Percentiles rank a stretch among this genome's conserved stretches.
Evolutionary conservation across 1,140 invertebrate genomes (phyloP).

Genomic region (Cepaea nemoralis): DNA sequence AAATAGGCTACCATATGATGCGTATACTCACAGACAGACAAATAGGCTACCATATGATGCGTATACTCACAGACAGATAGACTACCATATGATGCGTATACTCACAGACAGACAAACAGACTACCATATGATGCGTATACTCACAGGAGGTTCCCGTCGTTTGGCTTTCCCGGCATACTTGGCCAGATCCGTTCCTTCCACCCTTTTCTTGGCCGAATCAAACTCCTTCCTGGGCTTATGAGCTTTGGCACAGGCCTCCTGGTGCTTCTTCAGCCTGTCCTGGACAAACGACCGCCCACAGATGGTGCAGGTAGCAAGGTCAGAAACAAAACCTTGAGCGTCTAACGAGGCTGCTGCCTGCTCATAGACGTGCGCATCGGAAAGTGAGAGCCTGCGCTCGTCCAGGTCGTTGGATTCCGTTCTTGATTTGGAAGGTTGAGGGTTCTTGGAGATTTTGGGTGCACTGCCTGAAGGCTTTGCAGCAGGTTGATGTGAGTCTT

Average conservation of each 20-base stretch:
- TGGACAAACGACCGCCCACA: slow-evolving; percentile 79
- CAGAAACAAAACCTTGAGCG: slow-evolving; percentile 38
- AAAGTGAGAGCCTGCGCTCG: slow-evolving; percentile 7
- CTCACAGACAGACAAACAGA: too few species aligned
- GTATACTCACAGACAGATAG: too few species aligned
- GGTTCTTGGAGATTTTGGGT: slow-evolving; percentile 33
- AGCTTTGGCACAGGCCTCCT: slow-evolving; percentile 74
- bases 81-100: too few species aligned
- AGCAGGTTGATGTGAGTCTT: background rate
- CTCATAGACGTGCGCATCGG: slow-evolving; percentile 25
- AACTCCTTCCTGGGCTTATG: slow-evolving; percentile 82
- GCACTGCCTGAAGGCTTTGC: background rate
- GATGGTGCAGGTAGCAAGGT: slow-evolving; percentile 64
- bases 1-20: too few species aligned
- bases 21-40: too few species aligned
- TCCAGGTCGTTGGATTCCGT: slow-evolving; percentile 19
- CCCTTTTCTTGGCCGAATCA: slow-evolving; percentile 86
- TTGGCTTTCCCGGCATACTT: slow-evolving; percentile 73
- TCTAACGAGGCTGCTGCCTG: slow-evolving; percentile 47
- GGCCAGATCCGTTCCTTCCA: slow-evolving; percentile 89
- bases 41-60: too few species aligned
- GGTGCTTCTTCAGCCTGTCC: slow-evolving; percentile 85
- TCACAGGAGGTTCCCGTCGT: slow-evolving; percentile 40
- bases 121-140: slow-evolving; percentile 28
- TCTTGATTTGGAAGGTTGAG: slow-evolving; percentile 47